Percentiles rank a stretch among this genome's conserved stretches.
Evolutionary conservation across 2,797 vertebrate species (phyloP).

Genomic region (Luscinia megarhynchos): DNA sequence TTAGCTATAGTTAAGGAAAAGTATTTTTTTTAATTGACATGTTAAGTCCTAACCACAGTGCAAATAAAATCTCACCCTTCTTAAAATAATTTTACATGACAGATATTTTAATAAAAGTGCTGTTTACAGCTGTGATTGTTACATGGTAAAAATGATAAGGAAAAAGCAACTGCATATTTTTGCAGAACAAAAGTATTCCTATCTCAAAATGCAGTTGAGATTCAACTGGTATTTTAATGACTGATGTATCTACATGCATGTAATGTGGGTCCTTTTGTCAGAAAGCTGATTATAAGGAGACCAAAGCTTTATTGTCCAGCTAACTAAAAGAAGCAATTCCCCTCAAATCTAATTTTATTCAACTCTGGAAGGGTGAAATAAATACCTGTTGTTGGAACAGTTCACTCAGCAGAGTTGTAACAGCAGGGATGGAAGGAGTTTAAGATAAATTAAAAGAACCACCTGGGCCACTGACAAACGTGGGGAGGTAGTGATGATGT

Average conservation of each 20-base stretch:
- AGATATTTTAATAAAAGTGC: conserved; percentile 20
- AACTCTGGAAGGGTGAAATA: background rate
- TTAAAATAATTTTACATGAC: background rate
- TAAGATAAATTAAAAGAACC: background rate
- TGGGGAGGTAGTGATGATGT: background rate
- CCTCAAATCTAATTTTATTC: background rate
- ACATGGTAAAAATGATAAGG: background rate
- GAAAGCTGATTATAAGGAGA: background rate
- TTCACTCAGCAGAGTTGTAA: background rate
- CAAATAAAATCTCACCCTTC: background rate
- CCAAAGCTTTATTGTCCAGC: background rate
- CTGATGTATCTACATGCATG: background rate
- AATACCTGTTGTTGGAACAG: background rate
- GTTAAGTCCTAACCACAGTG: background rate
- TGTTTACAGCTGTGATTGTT: background rate
- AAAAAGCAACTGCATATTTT: background rate
- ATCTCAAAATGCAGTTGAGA: background rate
- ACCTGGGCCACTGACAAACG: background rate
- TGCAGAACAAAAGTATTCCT: background rate
- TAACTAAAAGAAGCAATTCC: background rate
- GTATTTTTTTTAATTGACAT: background rate
- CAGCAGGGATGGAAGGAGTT: background rate
- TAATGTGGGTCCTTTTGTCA: background rate
- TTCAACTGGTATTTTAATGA: background rate
- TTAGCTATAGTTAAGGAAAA: conserved; percentile 32